These are phyloP conservation scores for Cantharis nigra DNA, from an alignment of 2,888 invertebrate species.

Conservation along the genomic window DNA sequence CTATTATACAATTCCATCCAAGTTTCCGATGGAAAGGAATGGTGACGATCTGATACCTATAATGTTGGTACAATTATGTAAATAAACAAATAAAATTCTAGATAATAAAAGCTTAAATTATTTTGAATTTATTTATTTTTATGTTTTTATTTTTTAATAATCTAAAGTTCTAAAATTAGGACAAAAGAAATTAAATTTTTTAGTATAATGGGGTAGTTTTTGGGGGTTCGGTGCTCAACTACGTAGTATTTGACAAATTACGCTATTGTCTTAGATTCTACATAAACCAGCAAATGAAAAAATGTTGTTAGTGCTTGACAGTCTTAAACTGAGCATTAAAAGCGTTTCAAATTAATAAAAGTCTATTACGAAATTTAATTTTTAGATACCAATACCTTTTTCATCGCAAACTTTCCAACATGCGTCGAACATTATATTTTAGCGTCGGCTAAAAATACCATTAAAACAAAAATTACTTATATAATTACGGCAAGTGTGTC, in stretches of 20 bases:
- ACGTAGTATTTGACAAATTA: neutral
- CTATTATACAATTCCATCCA: conserved; percentile 50
- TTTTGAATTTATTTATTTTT: neutral
- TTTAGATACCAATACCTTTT: conserved; percentile 48
- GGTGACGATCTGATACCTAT: conserved; percentile 45
- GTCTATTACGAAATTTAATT: neutral
- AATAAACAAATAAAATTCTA: neutral
- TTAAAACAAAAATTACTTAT: neutral
- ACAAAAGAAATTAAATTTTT: neutral
- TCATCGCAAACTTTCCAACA: conserved; percentile 55
- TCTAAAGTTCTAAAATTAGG: neutral
- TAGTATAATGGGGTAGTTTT: neutral
- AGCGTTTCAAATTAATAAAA: neutral
- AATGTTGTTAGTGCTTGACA: neutral
- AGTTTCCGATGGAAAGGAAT: conserved; percentile 48
- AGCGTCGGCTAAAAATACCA: neutral
- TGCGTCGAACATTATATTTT: conserved; percentile 47
- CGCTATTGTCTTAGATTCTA: neutral
- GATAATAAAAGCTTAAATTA: neutral
- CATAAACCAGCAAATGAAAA: neutral
- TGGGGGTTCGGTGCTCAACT: neutral
- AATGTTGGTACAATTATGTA: neutral
- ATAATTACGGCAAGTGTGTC: neutral
- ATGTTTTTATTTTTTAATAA: neutral
- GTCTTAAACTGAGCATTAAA: neutral